These are phyloP conservation scores for Fabriciana adippe DNA, from an alignment of 2,888 invertebrate species.

Conservation along the genomic window DNA sequence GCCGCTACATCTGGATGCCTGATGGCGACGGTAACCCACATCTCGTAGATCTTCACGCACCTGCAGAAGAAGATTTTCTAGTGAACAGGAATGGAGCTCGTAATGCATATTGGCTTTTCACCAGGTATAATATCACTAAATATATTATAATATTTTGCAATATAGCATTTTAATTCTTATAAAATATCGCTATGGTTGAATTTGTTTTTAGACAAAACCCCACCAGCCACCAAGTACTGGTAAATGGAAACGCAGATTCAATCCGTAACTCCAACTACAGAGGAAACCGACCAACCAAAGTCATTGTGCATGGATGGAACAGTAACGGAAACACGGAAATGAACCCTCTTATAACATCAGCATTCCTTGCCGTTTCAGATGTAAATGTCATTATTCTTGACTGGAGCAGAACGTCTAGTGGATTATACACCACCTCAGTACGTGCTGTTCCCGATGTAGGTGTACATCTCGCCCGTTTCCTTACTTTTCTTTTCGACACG, in stretches of 20 bases:
- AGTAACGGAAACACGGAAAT: constrained; percentile 46
- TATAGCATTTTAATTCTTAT: too few species aligned
- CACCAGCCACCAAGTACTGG: constrained; percentile 47
- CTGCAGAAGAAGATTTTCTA: constrained; percentile 30
- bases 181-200: too few species aligned
- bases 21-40: constrained; percentile 46
- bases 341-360: constrained; percentile 49
- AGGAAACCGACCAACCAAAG: constrained; percentile 45
- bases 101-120: constrained; percentile 49
- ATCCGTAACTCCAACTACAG: constrained; percentile 52
- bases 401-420: constrained; percentile 55
- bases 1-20: constrained; percentile 51
- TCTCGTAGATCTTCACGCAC: constrained; percentile 47
- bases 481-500: constrained; percentile 58
- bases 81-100: constrained; percentile 43
- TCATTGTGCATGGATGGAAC: constrained; percentile 49
- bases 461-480: constrained; percentile 57
- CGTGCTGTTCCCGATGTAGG: constrained; percentile 57
- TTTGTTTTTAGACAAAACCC: constrained; percentile 50
- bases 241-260: constrained; percentile 48
- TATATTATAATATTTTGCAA: not conserved
- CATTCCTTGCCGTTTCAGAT: constrained; percentile 48
- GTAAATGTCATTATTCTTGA: constrained; percentile 65
- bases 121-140: constrained; percentile 38
- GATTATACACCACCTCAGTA: constrained; percentile 49